These are phyloP conservation scores for Scopus umbretta DNA, from an alignment of 2,113 vertebrate genomes.

Conservation along the genomic window DNA sequence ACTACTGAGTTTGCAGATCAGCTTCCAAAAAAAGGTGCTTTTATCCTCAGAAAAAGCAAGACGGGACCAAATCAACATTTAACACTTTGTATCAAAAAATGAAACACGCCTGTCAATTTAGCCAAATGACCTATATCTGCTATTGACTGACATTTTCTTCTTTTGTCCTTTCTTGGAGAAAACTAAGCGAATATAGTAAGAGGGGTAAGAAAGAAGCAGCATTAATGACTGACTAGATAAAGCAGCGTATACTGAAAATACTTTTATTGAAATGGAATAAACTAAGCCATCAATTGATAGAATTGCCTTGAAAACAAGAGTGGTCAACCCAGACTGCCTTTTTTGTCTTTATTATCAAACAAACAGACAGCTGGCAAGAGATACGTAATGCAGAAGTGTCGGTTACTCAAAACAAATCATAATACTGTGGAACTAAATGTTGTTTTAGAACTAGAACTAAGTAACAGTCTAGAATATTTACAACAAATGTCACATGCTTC, in stretches of 20 bases:
- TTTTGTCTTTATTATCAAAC: neutral
- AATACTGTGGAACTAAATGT: neutral
- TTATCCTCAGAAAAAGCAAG: neutral
- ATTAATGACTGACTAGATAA: neutral
- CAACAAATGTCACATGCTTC: neutral
- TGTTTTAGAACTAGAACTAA: neutral
- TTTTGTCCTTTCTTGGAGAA: neutral
- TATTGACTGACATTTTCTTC: neutral
- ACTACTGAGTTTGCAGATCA: neutral
- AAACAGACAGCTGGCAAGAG: neutral
- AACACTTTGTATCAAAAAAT: neutral
- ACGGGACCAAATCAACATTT: neutral
- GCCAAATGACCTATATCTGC: neutral
- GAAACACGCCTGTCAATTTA: neutral
- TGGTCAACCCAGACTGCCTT: neutral
- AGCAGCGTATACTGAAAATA: neutral
- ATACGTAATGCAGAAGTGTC: neutral
- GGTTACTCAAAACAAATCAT: neutral
- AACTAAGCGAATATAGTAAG: neutral
- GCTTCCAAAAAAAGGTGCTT: neutral
- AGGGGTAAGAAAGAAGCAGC: neutral
- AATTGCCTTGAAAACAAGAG: neutral
- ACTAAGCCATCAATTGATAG: neutral
- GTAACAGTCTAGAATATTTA: neutral
- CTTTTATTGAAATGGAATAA: neutral